These are phyloP conservation scores for Melanaphis sacchari DNA, from an alignment of 1,140 invertebrate species.

Conservation along the genomic window DNA sequence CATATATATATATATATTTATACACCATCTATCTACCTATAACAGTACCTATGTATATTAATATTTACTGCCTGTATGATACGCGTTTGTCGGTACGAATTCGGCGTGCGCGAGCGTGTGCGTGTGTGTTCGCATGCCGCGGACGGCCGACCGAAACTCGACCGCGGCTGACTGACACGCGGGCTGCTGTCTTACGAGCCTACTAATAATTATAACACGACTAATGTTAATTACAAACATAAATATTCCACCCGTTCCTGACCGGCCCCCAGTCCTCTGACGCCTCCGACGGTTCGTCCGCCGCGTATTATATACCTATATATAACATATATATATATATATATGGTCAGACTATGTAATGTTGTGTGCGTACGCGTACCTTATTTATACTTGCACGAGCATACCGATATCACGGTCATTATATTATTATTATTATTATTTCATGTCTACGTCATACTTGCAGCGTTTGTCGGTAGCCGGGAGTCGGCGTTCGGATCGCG, in stretches of 20 bases:
- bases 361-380: too few species aligned
- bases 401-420: background rate
- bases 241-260: slow-evolving; percentile 29
- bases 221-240: slow-evolving; percentile 55
- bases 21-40: background rate
- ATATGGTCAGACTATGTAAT: background rate
- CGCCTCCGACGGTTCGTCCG: background rate
- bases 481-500: background rate
- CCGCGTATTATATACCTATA: too few species aligned
- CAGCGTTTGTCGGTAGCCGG: background rate
- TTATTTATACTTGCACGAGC: background rate
- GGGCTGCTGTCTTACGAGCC: slow-evolving; percentile 31
- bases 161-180: slow-evolving; percentile 12
- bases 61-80: background rate
- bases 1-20: too few species aligned
- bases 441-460: background rate
- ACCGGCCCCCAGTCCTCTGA: background rate
- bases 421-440: background rate
- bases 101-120: background rate
- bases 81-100: background rate
- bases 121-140: background rate
- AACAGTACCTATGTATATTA: background rate
- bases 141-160: background rate
- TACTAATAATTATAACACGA: slow-evolving; percentile 37
- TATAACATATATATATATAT: too few species aligned